Base-by-base conservation (phyloP, 1,140 invertebrate genomes). In the Sarcophaga bullata region DNA sequence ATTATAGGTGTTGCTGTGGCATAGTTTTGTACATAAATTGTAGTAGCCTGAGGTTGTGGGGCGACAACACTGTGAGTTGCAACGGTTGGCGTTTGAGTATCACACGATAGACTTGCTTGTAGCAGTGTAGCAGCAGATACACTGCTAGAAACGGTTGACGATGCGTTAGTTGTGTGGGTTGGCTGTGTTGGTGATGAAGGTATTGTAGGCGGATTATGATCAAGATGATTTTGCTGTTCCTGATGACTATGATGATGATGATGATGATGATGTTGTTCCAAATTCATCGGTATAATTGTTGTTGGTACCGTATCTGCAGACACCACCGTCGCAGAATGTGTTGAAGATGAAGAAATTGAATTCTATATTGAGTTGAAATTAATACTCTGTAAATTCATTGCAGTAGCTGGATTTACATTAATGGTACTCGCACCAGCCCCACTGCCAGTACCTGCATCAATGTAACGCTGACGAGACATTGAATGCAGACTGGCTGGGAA, bases 291-390 rank as follows among this genome's bases (percentile, higher is more conserved):
- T 75, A 81, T 83, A 15, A 78, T 78, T 37, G 75, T 49, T 52
- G 49, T 50, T 78, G 48, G n/a, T 37, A 50, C 48, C 9, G 48
- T 50, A 52, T 47, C 46, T n/a, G 58, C 49, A 25, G 81, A 46
- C 19, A 68, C 46, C 76, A 72, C 82, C 49, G 76, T 82, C 72
- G 84, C 82, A 81, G 73, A 75, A 15, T 68, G 83, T 80, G 87
- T 85, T 85, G 84, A 86, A 82, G 88, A 86, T 85, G 84, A 87
- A 82, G 88, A 86, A 84, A 89, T 87, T 84, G 88, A 88, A 89
- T 90, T 90, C 93, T 93, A 94, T 91, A 95, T 94, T 85, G 93
- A 91, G 88, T 94, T 94, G 85, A 95, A 95, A 88, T 95, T 95
- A 82, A 95, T 92, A 83, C 93, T 93, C 85, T 94, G 92, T 86